Percentiles rank a stretch among this genome's conserved stretches.
Evolutionary conservation across 1,140 invertebrate genomes (phyloP).

Genomic region (Rhagoletis zephyria): DNA sequence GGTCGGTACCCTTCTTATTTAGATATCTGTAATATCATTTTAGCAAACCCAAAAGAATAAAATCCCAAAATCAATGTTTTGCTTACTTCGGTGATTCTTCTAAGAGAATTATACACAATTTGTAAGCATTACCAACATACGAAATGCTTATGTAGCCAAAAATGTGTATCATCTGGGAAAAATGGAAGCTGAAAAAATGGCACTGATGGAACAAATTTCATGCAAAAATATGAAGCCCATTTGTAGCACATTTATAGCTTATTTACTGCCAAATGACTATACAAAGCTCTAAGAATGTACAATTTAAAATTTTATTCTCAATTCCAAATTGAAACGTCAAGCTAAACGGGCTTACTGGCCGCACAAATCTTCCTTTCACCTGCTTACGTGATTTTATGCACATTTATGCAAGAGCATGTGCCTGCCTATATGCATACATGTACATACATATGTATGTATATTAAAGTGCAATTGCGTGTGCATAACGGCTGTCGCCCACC

Average conservation of each 20-base stretch:
- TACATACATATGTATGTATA: background rate
- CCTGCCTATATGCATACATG: background rate
- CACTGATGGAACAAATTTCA: conserved; percentile 10
- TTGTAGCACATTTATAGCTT: background rate
- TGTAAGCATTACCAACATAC: too few relatives aligned
- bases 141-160: too few relatives aligned
- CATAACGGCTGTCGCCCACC: conserved; percentile 35
- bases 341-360: background rate
- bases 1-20: too few relatives aligned
- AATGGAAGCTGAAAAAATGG: background rate
- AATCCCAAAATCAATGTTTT: too few relatives aligned
- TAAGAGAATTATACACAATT: too few relatives aligned
- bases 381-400: conserved; percentile 35
- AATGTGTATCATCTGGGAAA: background rate
- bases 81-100: too few relatives aligned
- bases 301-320: background rate
- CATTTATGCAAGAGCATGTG: background rate
- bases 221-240: background rate
- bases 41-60: too few relatives aligned
- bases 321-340: conserved; percentile 49
- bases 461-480: conserved; percentile 7
- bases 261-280: background rate
- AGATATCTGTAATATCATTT: too few relatives aligned
- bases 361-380: conserved; percentile 20
- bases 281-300: background rate